Conservation (phyloP, 1,140 invertebrate species). For the Monochamus saltuarius region DNA sequence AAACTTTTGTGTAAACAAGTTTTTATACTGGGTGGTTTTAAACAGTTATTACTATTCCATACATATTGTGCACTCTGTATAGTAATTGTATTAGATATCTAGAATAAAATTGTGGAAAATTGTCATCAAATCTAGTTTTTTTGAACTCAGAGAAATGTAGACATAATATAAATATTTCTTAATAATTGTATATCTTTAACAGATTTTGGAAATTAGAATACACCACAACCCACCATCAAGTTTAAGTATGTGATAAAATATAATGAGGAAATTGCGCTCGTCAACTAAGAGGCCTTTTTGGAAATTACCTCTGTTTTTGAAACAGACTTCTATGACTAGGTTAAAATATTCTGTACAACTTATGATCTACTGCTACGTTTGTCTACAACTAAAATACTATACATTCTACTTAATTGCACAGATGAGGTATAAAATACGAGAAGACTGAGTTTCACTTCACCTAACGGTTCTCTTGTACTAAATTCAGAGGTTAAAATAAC, state of each 20-base stretch:
- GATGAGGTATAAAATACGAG: neutral
- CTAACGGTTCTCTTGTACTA: neutral
- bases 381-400: neutral
- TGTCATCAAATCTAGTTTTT: no score
- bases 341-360: neutral
- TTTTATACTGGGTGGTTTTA: no score
- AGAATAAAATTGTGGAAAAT: no score
- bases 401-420: neutral
- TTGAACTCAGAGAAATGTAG: no score
- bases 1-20: no score
- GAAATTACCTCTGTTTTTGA: conserved; percentile 7
- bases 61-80: no score
- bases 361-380: neutral
- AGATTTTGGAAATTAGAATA: neutral
- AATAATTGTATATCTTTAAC: no score
- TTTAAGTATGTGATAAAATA: neutral
- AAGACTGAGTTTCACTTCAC: conserved; percentile 3
- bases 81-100: no score
- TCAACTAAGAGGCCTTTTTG: neutral
- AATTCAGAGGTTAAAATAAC: neutral
- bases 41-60: no score
- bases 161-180: no score
- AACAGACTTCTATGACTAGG: conserved; percentile 12
- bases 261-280: neutral
- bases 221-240: neutral